Conservation (phyloP, 2,888 invertebrate genomes). For the Gordius sp. region DNA sequence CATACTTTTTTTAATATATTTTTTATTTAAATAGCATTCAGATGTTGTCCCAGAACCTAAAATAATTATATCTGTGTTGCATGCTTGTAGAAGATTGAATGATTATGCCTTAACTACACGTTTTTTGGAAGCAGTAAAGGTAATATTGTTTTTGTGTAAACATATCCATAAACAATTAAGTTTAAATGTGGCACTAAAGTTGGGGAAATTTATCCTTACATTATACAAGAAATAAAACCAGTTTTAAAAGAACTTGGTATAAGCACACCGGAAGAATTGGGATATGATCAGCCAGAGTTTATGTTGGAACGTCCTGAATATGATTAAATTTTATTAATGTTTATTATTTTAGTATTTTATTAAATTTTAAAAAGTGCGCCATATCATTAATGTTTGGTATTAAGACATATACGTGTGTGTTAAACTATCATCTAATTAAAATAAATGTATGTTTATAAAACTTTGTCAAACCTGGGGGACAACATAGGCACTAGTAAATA, state of each 20-base stretch:
- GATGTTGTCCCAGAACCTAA: constrained; percentile 13
- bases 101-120: constrained; percentile 9
- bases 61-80: background rate
- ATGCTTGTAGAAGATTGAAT: constrained; percentile 12
- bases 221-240: constrained; percentile 63
- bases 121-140: constrained; percentile 13
- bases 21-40: background rate
- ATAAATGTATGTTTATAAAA: no score
- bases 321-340: background rate
- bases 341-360: background rate
- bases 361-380: no score
- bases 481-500: no score
- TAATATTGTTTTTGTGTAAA: background rate
- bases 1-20: no score
- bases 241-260: constrained; percentile 74
- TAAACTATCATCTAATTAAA: no score
- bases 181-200: constrained; percentile 9
- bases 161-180: background rate
- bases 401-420: no score
- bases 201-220: background rate
- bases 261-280: constrained; percentile 70
- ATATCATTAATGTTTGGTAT: no score
- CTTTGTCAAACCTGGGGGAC: no score
- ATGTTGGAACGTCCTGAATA: background rate
- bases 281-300: constrained; percentile 71